Evolutionary conservation across 2,113 vertebrate species (phyloP).

Genomic region (Mustela nigripes): DNA sequence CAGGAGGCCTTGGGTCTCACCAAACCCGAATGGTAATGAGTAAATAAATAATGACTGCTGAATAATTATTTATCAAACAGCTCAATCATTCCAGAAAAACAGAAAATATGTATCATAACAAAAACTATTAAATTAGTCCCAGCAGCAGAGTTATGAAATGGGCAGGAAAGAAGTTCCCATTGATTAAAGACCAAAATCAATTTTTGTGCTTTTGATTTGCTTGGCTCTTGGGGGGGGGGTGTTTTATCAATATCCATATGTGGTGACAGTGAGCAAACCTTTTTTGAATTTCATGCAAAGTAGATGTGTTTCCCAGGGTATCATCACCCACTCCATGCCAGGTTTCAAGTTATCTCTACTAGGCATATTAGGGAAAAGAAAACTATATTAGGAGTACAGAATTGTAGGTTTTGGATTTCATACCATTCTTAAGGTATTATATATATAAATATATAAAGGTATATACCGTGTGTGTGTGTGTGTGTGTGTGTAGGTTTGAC

Average conservation of each 20-base stretch:
- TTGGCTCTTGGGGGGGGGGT: constrained; percentile 9
- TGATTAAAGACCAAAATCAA: constrained; percentile 64
- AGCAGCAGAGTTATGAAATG: constrained; percentile 72
- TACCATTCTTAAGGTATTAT: constrained; percentile 4
- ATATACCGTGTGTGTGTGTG: not conserved
- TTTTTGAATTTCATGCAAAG: constrained; percentile 59
- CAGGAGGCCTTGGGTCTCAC: constrained; percentile 40
- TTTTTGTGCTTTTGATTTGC: constrained; percentile 61
- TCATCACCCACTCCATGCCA: not conserved
- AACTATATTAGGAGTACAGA: constrained; percentile 45
- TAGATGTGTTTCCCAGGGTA: not conserved
- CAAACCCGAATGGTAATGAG: constrained; percentile 63
- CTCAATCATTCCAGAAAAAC: constrained; percentile 75
- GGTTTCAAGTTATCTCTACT: constrained; percentile 34
- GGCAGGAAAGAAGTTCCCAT: constrained; percentile 49
- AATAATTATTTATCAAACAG: constrained; percentile 78
- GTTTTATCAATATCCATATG: constrained; percentile 18
- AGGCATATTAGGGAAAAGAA: constrained; percentile 49
- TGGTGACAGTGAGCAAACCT: constrained; percentile 48
- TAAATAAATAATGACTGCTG: constrained; percentile 65
- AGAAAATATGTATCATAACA: constrained; percentile 77
- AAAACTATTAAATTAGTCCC: constrained; percentile 74
- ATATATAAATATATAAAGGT: not conserved
- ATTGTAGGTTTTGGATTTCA: constrained; percentile 32
- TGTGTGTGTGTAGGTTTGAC: not conserved